These are phyloP conservation scores for Vultur gryphus DNA, from an alignment of 2,797 vertebrate species.

Conservation along the genomic window DNA sequence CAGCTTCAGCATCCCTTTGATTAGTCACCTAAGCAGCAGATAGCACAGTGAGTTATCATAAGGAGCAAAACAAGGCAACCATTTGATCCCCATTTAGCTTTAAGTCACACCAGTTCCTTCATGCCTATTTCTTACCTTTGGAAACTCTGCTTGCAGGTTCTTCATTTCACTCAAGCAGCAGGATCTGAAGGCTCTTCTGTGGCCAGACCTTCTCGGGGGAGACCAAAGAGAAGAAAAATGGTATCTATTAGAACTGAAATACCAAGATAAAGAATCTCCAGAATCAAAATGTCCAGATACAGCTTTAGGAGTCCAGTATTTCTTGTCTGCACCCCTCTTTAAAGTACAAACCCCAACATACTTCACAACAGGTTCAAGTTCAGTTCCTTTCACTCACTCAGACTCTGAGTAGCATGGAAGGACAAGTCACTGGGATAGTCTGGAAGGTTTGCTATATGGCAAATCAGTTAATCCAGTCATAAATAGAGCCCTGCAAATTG, in stretches of 20 bases:
- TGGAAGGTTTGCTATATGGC: not conserved
- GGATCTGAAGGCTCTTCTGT: not conserved
- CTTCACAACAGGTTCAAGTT: not conserved
- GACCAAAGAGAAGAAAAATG: slow-evolving; percentile 57
- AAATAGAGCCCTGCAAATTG: not conserved
- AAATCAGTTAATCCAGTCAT: not conserved
- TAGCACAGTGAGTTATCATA: not conserved
- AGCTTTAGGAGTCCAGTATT: not conserved
- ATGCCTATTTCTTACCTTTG: not conserved
- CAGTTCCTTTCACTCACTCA: not conserved
- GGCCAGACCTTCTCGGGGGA: not conserved
- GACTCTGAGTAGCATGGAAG: not conserved
- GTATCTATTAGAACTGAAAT: not conserved
- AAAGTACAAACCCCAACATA: not conserved
- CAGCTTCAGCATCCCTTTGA: not conserved
- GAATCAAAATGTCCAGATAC: not conserved
- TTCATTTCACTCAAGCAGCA: slow-evolving; percentile 3
- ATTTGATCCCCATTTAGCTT: not conserved
- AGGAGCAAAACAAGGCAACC: not conserved
- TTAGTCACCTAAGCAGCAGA: not conserved
- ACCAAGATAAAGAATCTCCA: not conserved
- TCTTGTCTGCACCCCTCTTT: not conserved
- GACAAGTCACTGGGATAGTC: not conserved
- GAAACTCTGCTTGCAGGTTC: slow-evolving; percentile 34
- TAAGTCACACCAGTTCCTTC: not conserved